phyloP scores from a whole-genome alignment of 2,113 vertebrate genomes.

The Eclectus roratus region DNA sequence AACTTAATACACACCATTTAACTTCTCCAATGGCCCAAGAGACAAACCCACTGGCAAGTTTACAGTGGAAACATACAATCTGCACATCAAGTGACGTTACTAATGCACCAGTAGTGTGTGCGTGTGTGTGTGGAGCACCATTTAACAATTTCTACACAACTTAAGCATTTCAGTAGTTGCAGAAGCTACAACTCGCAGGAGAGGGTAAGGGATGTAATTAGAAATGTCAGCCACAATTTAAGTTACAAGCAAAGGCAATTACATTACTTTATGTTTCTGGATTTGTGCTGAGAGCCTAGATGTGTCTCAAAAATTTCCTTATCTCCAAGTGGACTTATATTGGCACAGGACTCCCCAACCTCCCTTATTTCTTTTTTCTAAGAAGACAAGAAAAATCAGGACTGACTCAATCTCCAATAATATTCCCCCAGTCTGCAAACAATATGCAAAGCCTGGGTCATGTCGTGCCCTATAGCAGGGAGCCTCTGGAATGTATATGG shows the following conservation, averaged over 20 bases:
- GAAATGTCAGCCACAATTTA: not conserved
- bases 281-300: not conserved
- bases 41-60: not conserved
- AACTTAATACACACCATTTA: conserved; percentile 10
- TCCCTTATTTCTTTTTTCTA: not conserved
- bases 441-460: not conserved
- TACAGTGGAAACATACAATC: not conserved
- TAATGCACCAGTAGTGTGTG: not conserved
- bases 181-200: not conserved
- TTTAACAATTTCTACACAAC: not conserved
- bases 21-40: not conserved
- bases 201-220: conserved; percentile 10
- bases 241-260: conserved; percentile 17
- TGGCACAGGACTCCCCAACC: not conserved
- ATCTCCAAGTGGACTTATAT: not conserved
- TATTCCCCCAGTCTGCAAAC: not conserved
- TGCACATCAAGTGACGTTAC: not conserved
- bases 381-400: not conserved
- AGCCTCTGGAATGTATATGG: conserved; percentile 55
- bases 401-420: not conserved
- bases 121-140: rapidly evolving
- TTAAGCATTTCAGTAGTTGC: not conserved
- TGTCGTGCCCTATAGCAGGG: conserved; percentile 9
- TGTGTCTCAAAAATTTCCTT: not conserved
- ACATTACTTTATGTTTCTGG: not conserved